Evolutionary conservation across 2,888 invertebrate genomes (phyloP).

Genomic region (Agonum fuliginosum): DNA sequence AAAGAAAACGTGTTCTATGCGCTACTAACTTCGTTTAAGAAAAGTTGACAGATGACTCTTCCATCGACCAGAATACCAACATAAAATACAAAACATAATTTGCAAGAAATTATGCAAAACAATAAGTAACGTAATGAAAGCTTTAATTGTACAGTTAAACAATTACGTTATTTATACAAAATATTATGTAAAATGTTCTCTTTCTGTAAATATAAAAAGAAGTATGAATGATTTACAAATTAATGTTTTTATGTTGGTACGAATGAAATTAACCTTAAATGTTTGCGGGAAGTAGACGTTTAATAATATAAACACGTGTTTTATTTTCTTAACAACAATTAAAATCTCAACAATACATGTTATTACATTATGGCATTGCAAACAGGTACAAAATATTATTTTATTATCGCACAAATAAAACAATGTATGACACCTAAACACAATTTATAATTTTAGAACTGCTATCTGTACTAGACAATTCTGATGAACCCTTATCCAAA

Average conservation of each 20-base stretch:
- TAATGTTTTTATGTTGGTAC: not conserved
- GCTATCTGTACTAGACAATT: conserved; percentile 64
- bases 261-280: not conserved
- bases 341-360: not conserved
- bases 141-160: no score
- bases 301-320: conserved; percentile 28
- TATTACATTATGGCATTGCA: conserved; percentile 17
- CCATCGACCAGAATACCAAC: not conserved
- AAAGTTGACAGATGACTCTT: conserved; percentile 12
- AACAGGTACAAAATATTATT: not conserved
- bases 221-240: not conserved
- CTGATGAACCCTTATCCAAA: conserved; percentile 66
- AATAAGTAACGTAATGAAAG: no score
- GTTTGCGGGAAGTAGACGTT: not conserved
- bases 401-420: not conserved
- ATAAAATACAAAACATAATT: not conserved
- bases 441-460: conserved; percentile 68
- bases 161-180: no score
- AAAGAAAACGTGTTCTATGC: conserved; percentile 43
- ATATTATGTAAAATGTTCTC: no score
- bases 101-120: not conserved
- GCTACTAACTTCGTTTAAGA: conserved; percentile 38
- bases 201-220: not conserved
- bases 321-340: not conserved
- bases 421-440: no score